A percentile compares a stretch with the other conserved stretches of the same genome.
These are phyloP conservation scores for Phymorhynchus buccinoides DNA, from an alignment of 1,140 invertebrate species.

Conservation along the genomic window DNA sequence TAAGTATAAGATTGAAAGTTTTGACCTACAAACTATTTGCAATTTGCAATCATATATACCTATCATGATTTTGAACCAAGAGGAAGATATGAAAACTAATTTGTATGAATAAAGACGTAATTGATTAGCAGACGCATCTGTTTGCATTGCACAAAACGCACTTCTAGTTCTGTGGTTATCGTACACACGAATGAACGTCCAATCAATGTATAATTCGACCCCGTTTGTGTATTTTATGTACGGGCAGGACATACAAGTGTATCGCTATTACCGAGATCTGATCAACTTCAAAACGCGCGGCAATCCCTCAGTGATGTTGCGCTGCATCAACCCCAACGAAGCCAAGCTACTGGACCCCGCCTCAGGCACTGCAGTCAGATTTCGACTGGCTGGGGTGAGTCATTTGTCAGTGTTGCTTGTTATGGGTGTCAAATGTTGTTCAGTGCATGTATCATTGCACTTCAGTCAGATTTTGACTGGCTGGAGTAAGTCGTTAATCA, in stretches of 20 bases:
- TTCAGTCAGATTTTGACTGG: too few relatives aligned
- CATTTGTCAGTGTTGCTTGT: too few relatives aligned
- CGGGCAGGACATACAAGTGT: constrained; percentile 73
- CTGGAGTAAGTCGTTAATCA: too few relatives aligned
- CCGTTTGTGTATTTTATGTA: not conserved
- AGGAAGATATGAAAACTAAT: too few relatives aligned
- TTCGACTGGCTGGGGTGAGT: constrained; percentile 72
- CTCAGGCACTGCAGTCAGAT: constrained; percentile 70
- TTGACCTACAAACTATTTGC: too few relatives aligned
- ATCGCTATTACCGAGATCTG: constrained; percentile 71
- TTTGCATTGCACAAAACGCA: not conserved
- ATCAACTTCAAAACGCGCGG: constrained; percentile 71
- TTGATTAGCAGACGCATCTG: not conserved
- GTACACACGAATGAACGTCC: not conserved
- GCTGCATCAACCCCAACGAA: constrained; percentile 73
- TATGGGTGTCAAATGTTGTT: too few relatives aligned
- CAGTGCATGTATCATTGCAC: too few relatives aligned
- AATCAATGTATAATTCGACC: not conserved
- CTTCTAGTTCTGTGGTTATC: not conserved
- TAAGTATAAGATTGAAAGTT: too few relatives aligned
- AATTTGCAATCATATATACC: too few relatives aligned
- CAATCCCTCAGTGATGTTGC: constrained; percentile 69
- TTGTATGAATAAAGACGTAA: too few relatives aligned
- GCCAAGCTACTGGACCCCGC: constrained; percentile 71
- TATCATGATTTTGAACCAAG: too few relatives aligned